phyloP scores from a whole-genome alignment of 2,113 vertebrate genomes.

The Urocynchramus pylzowi region DNA sequence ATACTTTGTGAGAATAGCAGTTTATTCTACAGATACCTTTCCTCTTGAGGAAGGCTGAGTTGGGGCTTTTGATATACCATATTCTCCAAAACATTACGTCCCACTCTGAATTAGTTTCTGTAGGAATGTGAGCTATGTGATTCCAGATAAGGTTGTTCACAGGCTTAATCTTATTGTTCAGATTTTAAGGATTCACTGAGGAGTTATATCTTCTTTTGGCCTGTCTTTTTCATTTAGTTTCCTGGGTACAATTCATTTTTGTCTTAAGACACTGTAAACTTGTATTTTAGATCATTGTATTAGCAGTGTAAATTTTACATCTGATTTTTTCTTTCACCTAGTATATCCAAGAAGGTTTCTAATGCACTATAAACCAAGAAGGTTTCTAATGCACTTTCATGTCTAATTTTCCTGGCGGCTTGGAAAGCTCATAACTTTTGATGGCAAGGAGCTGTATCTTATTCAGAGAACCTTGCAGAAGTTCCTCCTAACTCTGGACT shows the following conservation, averaged over 20 bases:
- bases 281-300: slow-evolving; percentile 8
- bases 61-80: background rate
- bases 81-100: background rate
- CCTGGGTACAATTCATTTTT: slow-evolving; percentile 28
- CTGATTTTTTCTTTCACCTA: slow-evolving; percentile 26
- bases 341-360: slow-evolving; percentile 6
- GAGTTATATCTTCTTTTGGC: background rate
- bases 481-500: background rate
- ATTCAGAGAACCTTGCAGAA: slow-evolving; percentile 39
- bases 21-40: background rate
- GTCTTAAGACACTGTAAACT: background rate
- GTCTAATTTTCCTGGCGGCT: slow-evolving; percentile 30
- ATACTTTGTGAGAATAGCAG: background rate
- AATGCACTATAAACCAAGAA: slow-evolving; percentile 20
- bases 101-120: background rate
- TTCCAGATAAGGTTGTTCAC: background rate
- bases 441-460: background rate
- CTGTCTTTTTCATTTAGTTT: slow-evolving; percentile 4
- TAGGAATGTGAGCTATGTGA: background rate
- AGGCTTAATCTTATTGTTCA: background rate
- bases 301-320: slow-evolving; percentile 12
- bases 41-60: background rate
- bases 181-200: slow-evolving; percentile 34
- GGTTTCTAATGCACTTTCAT: slow-evolving; percentile 1
- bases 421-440: slow-evolving; percentile 11